Evolutionary conservation across 2,797 vertebrate species (phyloP), one percentile per base, ranked within the genome.

Genomic region (Cottoperca gobio): DNA sequence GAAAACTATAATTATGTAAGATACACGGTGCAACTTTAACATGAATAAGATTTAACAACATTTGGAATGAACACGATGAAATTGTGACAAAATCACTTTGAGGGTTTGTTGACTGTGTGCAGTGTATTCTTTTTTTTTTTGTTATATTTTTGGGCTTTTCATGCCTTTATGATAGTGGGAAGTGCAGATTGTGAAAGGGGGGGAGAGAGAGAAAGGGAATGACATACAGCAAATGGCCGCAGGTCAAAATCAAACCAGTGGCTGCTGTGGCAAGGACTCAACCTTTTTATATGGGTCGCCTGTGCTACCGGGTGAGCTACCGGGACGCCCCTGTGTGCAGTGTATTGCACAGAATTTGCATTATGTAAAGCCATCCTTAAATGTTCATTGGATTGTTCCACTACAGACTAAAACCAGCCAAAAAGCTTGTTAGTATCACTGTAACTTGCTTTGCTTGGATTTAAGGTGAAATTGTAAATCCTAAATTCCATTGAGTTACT

Each of bases 371-470:
- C 63, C 19, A 24, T 57, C 43, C 28, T 54, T 39, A 17, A n/a
- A 62, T 57, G 76, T 76, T 73, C 23, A 71, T 43, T 24, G 37
- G 69, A 70, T 73, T 81, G 60, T 76, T 82, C 55, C 49, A 63
- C 57, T 42, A 21, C 48, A 60, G 49, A 78, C 54, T 37, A 61
- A 72, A 68, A 59, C 9, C 49, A 52, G 21, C 6, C 68, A 52
- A 75, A 78, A 85, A n/a, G 61, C 69, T 42, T 50, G 66, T 79
- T 70, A 63, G 43, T 31, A 8, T 70, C 37, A 65, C 35, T 63
- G 16, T n/a, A 28, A 67, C 33, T 58, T 49, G 46, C 26, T 70
- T 50, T 11, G 26, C 28, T n/a, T n/a, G n/a, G 37, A 48, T 70
- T 69, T 39, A 59, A 55, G 23, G 10, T 54, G 43, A 73, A 66